Evolutionary conservation across 1,140 invertebrate species (phyloP), one percentile per base, ranked within the genome.

Genomic region (Drosophila triauraria): DNA sequence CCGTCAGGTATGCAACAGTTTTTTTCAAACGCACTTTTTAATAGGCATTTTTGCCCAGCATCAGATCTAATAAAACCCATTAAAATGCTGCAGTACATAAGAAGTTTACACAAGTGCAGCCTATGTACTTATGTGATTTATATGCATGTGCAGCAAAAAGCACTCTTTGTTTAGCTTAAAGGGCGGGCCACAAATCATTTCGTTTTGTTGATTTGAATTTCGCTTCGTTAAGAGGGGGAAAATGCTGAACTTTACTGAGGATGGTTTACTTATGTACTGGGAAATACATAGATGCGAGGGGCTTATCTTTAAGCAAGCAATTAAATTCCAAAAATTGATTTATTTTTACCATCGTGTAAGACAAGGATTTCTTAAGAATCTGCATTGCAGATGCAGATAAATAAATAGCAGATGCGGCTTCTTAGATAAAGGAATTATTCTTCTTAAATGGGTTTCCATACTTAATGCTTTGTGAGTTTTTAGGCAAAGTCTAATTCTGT

Each of bases 1-100:
- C 79, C 83, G 80, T 75, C 77, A 90, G 69, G 77, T 79, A 87
- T 88, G 84, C 84, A 88, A 88, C 84, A 88, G 84, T 88, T 88
- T 88, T 80, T 88, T 88, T 79, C 71, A 75, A 79, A 78, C 59
- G 68, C 51, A 75, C 68, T 78, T 88, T 87, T 84, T 69, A 68
- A 88, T 80, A 84, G 72, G 60, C 71, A 77, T 46, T 67, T 75
- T 74, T 63, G 23, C 64, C 25, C 69, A 38, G 58, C 74, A 72
- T 79, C 51, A 76, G 70, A 72, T 76, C 79, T 80, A 79, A 69
- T 74, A 80, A 78, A 83, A 88, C 84, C 82, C 65, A 86, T 83
- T 86, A 83, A 88, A 76, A 67, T 64, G 30, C 40, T 50, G 51
- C 44, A 62, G 48, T 57, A 80, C 1, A 80, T 61, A 76, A 38